Evolutionary conservation across 2,113 vertebrate species (phyloP).

Genomic region (Daphoenositta chrysoptera): DNA sequence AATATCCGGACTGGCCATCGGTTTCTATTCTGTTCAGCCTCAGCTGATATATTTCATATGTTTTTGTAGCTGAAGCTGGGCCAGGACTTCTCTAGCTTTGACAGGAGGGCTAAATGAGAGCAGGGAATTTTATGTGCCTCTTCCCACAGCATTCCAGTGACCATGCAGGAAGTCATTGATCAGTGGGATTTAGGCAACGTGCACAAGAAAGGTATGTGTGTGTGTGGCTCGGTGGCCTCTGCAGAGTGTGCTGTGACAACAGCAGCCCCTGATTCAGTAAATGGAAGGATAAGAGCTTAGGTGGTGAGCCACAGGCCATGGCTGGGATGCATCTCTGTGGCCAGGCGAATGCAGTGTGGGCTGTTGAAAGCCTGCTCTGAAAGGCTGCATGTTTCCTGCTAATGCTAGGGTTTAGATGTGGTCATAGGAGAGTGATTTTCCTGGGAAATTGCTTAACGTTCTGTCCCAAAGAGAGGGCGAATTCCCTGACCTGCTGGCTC

Average conservation of each 20-base stretch:
- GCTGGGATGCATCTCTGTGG: not conserved
- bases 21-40: conserved; percentile 5
- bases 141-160: conserved; percentile 69
- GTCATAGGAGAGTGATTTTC: conserved; percentile 3
- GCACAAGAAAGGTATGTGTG: conserved; percentile 6
- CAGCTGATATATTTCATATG: conserved; percentile 68
- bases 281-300: not conserved
- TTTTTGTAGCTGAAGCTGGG: conserved; percentile 59
- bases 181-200: conserved; percentile 40
- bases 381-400: not conserved
- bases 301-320: conserved; percentile 6
- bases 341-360: not conserved
- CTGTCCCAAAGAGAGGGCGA: not conserved
- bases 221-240: not conserved
- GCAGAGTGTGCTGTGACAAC: not conserved
- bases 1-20: conserved; percentile 55
- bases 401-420: conserved; percentile 8
- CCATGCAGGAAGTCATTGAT: conserved; percentile 66
- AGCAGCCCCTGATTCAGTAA: conserved; percentile 9
- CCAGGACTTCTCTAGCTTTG: conserved; percentile 61
- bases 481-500: conserved; percentile 26
- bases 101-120: conserved; percentile 60
- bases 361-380: not conserved
- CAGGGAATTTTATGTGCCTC: conserved; percentile 62
- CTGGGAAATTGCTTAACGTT: conserved; percentile 35